phyloP scores from a whole-genome alignment of 2,888 invertebrate species.

The Hylaea fasciaria region DNA sequence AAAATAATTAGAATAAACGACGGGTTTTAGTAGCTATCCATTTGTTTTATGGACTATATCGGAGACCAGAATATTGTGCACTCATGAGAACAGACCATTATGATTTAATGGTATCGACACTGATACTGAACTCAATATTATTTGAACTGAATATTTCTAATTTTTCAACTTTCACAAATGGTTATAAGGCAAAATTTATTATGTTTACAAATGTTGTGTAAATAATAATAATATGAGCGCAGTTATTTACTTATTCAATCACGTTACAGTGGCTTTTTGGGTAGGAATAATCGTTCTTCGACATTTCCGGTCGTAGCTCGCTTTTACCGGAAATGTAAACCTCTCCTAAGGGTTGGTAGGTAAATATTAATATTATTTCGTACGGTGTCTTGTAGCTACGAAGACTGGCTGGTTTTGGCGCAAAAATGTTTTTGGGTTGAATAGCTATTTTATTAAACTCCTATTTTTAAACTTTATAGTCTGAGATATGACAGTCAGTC shows the following conservation, averaged over 20 bases:
- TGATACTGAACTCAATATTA: neutral
- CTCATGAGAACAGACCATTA: slow-evolving; percentile 16
- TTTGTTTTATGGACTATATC: slow-evolving; percentile 20
- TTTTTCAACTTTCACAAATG: too few relatives aligned
- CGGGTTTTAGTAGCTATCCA: slow-evolving; percentile 20
- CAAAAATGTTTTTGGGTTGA: neutral
- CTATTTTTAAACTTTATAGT: too few relatives aligned
- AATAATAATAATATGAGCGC: neutral
- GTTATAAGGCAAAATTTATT: too few relatives aligned
- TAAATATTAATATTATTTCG: slow-evolving; percentile 23
- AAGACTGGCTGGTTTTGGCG: slow-evolving; percentile 2
- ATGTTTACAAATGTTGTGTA: too few relatives aligned
- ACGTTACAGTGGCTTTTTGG: slow-evolving; percentile 10
- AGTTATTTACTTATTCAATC: slow-evolving; percentile 16
- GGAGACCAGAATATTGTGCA: slow-evolving; percentile 3
- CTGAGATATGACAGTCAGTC: too few relatives aligned
- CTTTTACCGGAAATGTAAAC: slow-evolving; percentile 27
- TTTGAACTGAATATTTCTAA: too few relatives aligned
- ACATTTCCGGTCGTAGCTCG: slow-evolving; percentile 26
- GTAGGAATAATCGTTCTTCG: slow-evolving; percentile 23
- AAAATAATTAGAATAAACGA: slow-evolving; percentile 28
- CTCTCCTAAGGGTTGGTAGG: slow-evolving; percentile 14
- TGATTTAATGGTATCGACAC: slow-evolving; percentile 7
- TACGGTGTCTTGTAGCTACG: slow-evolving; percentile 1
- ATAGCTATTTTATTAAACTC: too few relatives aligned